Evolutionary conservation across 2,113 vertebrate genomes (phyloP).

Genomic region (Limanda limanda): DNA sequence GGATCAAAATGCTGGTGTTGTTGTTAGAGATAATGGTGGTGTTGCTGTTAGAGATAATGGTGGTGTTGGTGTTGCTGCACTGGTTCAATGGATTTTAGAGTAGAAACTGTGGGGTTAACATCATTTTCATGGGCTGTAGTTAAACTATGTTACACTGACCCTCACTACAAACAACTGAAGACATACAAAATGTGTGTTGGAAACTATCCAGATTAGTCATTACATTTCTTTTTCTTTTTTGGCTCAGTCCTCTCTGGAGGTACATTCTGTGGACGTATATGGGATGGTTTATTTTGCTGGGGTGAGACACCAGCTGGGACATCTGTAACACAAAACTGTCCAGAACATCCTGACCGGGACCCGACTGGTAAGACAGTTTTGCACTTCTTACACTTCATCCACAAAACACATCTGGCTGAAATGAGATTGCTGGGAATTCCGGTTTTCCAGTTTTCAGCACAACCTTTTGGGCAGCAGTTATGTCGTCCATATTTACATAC

Average conservation of each 20-base stretch:
- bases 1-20: slow-evolving; percentile 7
- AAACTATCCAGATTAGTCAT: neutral
- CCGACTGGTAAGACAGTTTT: slow-evolving; percentile 80
- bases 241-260: slow-evolving; percentile 69
- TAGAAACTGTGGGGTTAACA: neutral
- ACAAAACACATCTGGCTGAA: slow-evolving; percentile 6
- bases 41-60: slow-evolving; percentile 16
- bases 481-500: too few relatives aligned
- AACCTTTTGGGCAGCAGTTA: neutral
- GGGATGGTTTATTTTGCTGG: slow-evolving; percentile 97
- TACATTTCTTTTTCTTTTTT: neutral
- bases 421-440: neutral
- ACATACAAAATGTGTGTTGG: neutral
- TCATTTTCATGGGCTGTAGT: neutral
- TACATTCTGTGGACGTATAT: slow-evolving; percentile 87
- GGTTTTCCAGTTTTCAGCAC: neutral
- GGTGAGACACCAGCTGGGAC: slow-evolving; percentile 89
- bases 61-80: neutral
- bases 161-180: neutral
- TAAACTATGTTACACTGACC: neutral
- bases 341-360: slow-evolving; percentile 86
- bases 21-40: slow-evolving; percentile 15
- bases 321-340: slow-evolving; percentile 86
- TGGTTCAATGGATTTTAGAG: neutral
- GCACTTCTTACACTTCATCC: neutral